Conservation (phyloP, 2,888 invertebrate genomes). For the Daptonema setosum region DNA sequence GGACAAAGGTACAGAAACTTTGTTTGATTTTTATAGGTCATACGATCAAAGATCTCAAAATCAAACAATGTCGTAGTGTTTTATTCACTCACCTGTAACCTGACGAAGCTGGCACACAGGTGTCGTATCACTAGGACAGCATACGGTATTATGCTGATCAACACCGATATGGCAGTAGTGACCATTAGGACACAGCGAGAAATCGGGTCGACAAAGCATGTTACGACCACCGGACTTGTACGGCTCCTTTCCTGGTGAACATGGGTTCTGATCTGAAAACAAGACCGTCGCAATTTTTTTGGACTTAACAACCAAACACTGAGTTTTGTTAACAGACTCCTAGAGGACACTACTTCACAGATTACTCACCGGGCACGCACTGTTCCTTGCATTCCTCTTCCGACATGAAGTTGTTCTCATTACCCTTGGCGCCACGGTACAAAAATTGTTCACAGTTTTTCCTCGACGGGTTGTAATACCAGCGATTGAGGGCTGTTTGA, state of each 20-base stretch:
- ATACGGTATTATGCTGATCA: slow-evolving; percentile 6
- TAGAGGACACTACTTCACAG: too few species aligned
- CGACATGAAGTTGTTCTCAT: slow-evolving; percentile 12
- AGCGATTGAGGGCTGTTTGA: slow-evolving; percentile 2
- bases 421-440: slow-evolving; percentile 10
- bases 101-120: too few species aligned
- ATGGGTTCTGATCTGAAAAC: slow-evolving; percentile 15
- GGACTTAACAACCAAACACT: too few species aligned
- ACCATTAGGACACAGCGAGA: slow-evolving; percentile 7
- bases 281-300: too few species aligned
- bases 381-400: slow-evolving; percentile 8
- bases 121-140: too few species aligned
- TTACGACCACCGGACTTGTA: slow-evolving; percentile 11
- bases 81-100: too few species aligned
- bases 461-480: slow-evolving; percentile 15
- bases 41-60: too few species aligned
- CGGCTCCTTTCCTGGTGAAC: slow-evolving; percentile 15
- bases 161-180: slow-evolving; percentile 7
- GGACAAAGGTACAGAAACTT: too few species aligned
- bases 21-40: too few species aligned
- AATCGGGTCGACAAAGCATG: slow-evolving; percentile 13
- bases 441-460: slow-evolving; percentile 9
- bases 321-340: too few species aligned
- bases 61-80: too few species aligned
- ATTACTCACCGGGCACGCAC: slow-evolving; percentile 14